Conservation (phyloP, 2,113 vertebrate species). For the Mustelus asterias region DNA sequence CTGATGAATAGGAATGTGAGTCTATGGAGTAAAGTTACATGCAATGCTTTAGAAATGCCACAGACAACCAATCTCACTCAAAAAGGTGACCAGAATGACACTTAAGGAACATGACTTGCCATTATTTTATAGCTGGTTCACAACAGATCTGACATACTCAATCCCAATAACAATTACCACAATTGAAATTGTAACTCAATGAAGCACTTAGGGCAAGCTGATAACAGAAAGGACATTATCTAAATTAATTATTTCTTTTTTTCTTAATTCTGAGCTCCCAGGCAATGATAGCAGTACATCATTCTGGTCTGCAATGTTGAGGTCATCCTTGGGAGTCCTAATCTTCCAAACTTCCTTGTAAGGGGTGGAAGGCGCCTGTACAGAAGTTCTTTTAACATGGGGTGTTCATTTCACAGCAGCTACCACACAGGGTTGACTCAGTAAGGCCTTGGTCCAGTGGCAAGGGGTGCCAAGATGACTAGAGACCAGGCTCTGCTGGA, state of each 20-base stretch:
- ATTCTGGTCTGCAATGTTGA: too few relatives aligned
- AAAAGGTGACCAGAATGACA: neutral
- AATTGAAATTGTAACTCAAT: neutral
- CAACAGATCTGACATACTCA: neutral
- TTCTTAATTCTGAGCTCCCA: too few relatives aligned
- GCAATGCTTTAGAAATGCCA: neutral
- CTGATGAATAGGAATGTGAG: neutral
- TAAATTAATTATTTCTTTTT: neutral
- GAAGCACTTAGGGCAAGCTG: neutral
- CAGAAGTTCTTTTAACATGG: too few relatives aligned
- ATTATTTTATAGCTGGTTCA: neutral
- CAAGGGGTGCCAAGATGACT: too few relatives aligned
- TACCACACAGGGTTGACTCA: too few relatives aligned
- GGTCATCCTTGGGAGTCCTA: too few relatives aligned
- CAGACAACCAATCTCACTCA: neutral
- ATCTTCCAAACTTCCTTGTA: too few relatives aligned
- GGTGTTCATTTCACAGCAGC: too few relatives aligned
- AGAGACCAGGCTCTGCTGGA: too few relatives aligned
- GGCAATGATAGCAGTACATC: too few relatives aligned
- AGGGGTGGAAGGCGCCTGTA: too few relatives aligned
- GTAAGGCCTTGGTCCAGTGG: too few relatives aligned
- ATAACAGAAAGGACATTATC: neutral
- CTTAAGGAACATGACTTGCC: neutral
- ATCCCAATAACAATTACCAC: neutral
- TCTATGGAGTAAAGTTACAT: neutral